These are phyloP conservation scores for Hypomecis punctinalis DNA, from an alignment of 2,888 invertebrate species.

Conservation along the genomic window DNA sequence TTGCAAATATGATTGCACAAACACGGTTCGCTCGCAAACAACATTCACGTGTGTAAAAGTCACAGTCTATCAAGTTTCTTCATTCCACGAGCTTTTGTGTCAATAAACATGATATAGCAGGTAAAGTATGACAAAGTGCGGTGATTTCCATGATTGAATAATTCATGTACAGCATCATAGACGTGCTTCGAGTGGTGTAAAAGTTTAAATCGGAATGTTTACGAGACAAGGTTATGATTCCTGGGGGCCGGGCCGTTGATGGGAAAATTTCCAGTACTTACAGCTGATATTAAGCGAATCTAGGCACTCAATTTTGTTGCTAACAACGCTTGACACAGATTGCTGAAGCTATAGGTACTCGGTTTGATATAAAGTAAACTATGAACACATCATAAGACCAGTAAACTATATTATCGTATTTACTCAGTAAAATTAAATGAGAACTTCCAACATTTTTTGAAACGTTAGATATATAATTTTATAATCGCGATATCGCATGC, in stretches of 20 bases:
- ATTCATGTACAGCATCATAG: conserved; percentile 44
- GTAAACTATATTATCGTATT: too few relatives aligned
- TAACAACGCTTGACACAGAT: background rate
- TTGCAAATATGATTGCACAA: conserved; percentile 9
- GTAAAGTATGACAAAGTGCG: conserved; percentile 30
- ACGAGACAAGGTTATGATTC: conserved; percentile 15
- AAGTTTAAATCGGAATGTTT: conserved; percentile 21
- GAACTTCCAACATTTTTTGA: too few relatives aligned
- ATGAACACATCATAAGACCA: background rate
- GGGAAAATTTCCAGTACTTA: conserved; percentile 10
- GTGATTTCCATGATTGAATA: conserved; percentile 31
- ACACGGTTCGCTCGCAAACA: background rate
- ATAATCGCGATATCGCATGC: too few relatives aligned
- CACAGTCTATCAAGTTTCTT: background rate
- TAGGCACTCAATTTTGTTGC: conserved; percentile 4
- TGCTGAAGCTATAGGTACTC: background rate
- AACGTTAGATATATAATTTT: too few relatives aligned
- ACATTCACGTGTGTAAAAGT: background rate
- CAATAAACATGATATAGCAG: background rate
- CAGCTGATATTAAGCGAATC: conserved; percentile 11
- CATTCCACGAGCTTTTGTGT: background rate
- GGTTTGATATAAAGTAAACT: background rate
- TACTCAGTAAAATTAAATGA: too few relatives aligned
- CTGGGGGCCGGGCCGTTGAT: conserved; percentile 5
- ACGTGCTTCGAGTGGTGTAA: conserved; percentile 35